Percentiles rank a stretch among this genome's conserved stretches.
These are phyloP conservation scores for Psophia crepitans DNA, from an alignment of 2,113 vertebrate species.

Conservation along the genomic window DNA sequence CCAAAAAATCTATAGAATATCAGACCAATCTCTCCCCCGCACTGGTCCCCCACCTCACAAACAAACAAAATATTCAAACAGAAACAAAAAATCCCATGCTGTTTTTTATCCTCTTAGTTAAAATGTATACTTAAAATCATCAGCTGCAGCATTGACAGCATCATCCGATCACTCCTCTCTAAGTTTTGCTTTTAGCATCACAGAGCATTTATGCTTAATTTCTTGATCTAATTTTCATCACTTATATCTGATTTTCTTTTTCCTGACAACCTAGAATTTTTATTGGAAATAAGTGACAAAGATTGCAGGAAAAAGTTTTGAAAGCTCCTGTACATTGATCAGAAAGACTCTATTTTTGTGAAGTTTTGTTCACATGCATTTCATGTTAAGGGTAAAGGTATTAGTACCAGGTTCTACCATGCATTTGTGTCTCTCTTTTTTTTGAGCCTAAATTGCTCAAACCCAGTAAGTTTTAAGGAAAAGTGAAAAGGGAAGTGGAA, in stretches of 20 bases:
- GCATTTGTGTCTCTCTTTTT: background rate
- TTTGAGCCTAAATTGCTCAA: background rate
- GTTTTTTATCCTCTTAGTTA: background rate
- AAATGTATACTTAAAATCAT: background rate
- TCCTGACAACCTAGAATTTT: background rate
- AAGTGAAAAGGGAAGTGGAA: background rate
- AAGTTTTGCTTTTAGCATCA: background rate
- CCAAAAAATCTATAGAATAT: background rate
- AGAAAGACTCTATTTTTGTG: background rate
- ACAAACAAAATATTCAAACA: background rate
- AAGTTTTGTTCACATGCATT: background rate
- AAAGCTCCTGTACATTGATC: background rate
- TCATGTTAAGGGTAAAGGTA: background rate
- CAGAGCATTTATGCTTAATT: background rate
- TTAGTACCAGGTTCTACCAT: background rate
- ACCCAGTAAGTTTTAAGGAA: background rate
- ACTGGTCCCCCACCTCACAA: background rate
- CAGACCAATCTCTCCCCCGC: background rate
- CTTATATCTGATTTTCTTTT: background rate
- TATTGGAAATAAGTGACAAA: background rate
- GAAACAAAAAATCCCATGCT: background rate
- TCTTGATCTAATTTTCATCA: background rate
- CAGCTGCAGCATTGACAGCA: background rate
- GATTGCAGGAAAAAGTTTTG: background rate
- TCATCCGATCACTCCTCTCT: background rate